Evolutionary conservation across 1,140 invertebrate genomes (phyloP).

Genomic region (Palaemon carinicauda): DNA sequence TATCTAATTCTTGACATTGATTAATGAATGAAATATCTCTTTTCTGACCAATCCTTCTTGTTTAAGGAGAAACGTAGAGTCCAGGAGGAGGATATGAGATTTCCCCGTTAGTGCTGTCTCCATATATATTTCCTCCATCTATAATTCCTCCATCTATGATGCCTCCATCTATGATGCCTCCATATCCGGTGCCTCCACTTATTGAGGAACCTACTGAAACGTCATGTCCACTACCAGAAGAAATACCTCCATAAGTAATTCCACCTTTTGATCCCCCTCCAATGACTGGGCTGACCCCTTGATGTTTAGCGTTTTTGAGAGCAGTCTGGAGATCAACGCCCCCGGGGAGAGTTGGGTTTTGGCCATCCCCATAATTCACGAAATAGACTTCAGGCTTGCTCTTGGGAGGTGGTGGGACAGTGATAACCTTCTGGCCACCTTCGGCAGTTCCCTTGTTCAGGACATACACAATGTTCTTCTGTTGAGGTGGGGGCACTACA

Average conservation of each 20-base stretch:
- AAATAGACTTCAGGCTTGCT: constrained; percentile 49
- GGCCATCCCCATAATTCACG: constrained; percentile 47
- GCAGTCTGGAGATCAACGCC: constrained; percentile 43
- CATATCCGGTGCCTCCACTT: background rate
- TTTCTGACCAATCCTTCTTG: too few relatives aligned
- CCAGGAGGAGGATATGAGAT: background rate
- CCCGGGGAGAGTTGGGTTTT: constrained; percentile 52
- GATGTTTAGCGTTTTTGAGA: constrained; percentile 28
- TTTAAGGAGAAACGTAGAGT: background rate
- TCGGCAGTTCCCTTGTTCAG: constrained; percentile 49
- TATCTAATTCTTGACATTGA: too few relatives aligned
- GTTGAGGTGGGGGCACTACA: constrained; percentile 56
- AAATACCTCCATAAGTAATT: background rate
- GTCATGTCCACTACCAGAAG: background rate
- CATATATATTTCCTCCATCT: too few relatives aligned
- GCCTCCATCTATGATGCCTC: background rate
- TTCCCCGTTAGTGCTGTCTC: too few relatives aligned
- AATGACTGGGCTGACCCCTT: constrained; percentile 4
- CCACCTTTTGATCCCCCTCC: background rate
- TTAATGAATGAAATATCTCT: too few relatives aligned
- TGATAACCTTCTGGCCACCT: constrained; percentile 38
- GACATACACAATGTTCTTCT: constrained; percentile 56
- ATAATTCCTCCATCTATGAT: background rate
- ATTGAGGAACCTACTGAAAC: background rate
- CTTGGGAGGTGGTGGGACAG: constrained; percentile 33